phyloP scores from a whole-genome alignment of 2,888 invertebrate species.

The Protodeltote pygarga region DNA sequence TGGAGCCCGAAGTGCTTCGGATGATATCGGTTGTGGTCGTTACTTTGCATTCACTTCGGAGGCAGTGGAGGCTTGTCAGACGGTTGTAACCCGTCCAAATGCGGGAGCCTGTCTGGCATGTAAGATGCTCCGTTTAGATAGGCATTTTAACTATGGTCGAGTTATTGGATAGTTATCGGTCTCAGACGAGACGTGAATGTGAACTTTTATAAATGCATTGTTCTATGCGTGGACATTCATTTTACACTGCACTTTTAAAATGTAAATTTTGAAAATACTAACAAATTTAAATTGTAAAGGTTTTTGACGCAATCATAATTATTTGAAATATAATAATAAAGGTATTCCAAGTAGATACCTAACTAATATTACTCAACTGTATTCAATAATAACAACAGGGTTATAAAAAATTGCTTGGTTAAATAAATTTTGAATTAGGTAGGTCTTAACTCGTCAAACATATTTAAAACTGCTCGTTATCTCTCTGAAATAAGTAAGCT shows the following conservation, averaged over 20 bases:
- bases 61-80: slow-evolving; percentile 53
- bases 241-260: background rate
- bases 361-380: too few species aligned
- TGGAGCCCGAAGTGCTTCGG: slow-evolving; percentile 58
- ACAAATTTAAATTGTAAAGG: too few species aligned
- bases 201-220: slow-evolving; percentile 43
- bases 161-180: slow-evolving; percentile 45
- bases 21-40: slow-evolving; percentile 65
- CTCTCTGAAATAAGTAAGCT: too few species aligned
- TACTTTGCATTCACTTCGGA: slow-evolving; percentile 69
- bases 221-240: slow-evolving; percentile 13
- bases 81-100: slow-evolving; percentile 45
- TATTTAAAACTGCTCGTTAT: too few species aligned
- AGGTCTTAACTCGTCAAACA: too few species aligned
- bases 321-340: too few species aligned
- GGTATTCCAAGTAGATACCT: too few species aligned
- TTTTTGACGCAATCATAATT: too few species aligned
- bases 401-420: too few species aligned
- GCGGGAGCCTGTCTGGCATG: slow-evolving; percentile 25
- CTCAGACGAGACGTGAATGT: slow-evolving; percentile 44
- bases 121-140: background rate
- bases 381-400: too few species aligned
- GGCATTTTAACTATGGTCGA: slow-evolving; percentile 15
- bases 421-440: too few species aligned
- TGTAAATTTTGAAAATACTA: too few species aligned